Evolutionary conservation across 2,888 invertebrate species (phyloP).

Genomic region (Empis stercorea): DNA sequence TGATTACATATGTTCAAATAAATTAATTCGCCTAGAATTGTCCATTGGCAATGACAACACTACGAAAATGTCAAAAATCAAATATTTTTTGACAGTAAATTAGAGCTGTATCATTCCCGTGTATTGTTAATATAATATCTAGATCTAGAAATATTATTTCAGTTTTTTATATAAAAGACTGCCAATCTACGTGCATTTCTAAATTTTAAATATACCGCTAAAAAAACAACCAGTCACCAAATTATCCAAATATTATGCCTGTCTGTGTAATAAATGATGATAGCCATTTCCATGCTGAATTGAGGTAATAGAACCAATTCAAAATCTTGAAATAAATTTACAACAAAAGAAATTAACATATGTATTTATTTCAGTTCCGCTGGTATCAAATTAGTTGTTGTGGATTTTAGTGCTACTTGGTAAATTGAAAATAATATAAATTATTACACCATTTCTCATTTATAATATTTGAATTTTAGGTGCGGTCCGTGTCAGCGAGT

Average conservation of each 20-base stretch:
- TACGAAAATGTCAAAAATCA: no score
- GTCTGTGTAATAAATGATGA: conserved; percentile 35
- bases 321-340: neutral
- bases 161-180: no score
- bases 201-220: no score
- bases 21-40: no score
- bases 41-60: no score
- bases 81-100: no score
- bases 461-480: conserved; percentile 45
- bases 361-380: conserved; percentile 80
- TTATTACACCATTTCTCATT: neutral
- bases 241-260: conserved; percentile 21
- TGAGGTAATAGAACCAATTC: neutral
- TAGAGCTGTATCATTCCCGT: no score
- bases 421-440: conserved; percentile 25
- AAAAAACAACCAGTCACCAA: no score
- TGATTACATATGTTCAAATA: no score
- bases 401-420: conserved; percentile 92
- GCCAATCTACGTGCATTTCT: no score
- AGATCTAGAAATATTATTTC: no score
- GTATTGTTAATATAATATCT: no score
- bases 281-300: conserved; percentile 56
- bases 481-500: conserved; percentile 95
- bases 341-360: neutral
- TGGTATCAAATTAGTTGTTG: conserved; percentile 78